Base-by-base conservation (phyloP, 2,888 invertebrate species). In the Antheraea yamamai region DNA sequence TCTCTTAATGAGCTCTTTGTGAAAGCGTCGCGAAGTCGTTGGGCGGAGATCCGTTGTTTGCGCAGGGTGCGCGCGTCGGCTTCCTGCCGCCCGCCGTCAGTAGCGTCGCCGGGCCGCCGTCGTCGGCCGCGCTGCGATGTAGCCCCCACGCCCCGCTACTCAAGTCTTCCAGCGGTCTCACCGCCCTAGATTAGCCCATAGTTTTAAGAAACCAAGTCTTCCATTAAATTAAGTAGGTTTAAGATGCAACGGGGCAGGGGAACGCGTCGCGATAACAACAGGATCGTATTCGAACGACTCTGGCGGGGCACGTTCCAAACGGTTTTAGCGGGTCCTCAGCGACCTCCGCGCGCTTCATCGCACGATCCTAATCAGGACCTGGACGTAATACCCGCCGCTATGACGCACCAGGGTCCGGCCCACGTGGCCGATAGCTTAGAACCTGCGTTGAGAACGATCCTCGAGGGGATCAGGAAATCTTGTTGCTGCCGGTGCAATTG, bases 271-370 rank as follows among this genome's bases (percentile, higher is more conserved):
- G 90, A 91, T 78, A 96, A 96, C 82, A 96, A 96, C 82, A 95
- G 96, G 77, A 94, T 96, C 61, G 96, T 97, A 75, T 97, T 97
- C 88, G 97, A 97, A 83, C 94, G 97, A 30, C 92, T 97, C 74
- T 97, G 97, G 97, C 95, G 96, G 70, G 97, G 97, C 75, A 96
- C 96, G 70, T 96, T 96, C 84, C 95, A 94, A 83, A 92, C 95
- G 75, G 95, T 95, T 78, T 83, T 94, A 30, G 92, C 93, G 61
- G 91, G 90, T 47, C 87, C 91, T 75, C 90, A 88, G 78, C 88
- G 89, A n/a, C 90, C 90, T 86, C 91, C 90, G 89, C 88, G 91
- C 77, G 93, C 94, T 66, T 88, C 90, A 76, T 91, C 92, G 66
- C 91, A 88, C 84, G 92, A 91, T 77, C 90, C 91, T 76, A 85